A percentile compares a stretch with the other conserved stretches of the same genome.
These are phyloP conservation scores for Nothobranchius kuhntae DNA, from an alignment of 2,113 vertebrate genomes.

Conservation along the genomic window DNA sequence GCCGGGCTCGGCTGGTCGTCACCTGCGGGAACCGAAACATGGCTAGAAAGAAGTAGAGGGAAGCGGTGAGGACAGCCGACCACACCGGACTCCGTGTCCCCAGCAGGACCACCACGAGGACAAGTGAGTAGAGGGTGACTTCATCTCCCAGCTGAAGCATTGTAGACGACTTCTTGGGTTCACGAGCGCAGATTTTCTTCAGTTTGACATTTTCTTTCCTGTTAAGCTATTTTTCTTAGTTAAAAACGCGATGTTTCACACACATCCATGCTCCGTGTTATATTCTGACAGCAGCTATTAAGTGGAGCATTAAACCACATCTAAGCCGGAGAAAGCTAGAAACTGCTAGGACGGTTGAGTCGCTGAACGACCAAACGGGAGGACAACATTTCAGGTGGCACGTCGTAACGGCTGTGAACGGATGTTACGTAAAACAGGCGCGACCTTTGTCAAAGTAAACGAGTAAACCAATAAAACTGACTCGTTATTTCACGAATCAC, in stretches of 20 bases:
- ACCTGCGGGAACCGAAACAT: conserved; percentile 84
- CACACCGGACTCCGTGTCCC: conserved; percentile 83
- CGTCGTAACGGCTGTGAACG: too few species aligned
- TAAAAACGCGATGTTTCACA: neutral
- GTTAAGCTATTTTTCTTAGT: neutral
- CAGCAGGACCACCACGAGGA: conserved; percentile 78
- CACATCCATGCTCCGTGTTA: neutral
- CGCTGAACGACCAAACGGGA: too few species aligned
- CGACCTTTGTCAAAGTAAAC: too few species aligned
- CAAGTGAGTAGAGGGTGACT: conserved; percentile 72
- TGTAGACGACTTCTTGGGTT: neutral
- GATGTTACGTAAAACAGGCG: neutral
- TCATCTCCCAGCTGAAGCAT: conserved; percentile 83
- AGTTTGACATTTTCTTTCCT: neutral
- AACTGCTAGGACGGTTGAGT: neutral
- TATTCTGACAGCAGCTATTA: neutral
- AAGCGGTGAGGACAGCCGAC: conserved; percentile 75
- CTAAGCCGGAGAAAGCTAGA: neutral
- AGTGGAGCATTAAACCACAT: neutral
- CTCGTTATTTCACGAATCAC: too few species aligned
- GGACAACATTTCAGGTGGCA: neutral
- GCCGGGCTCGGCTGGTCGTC: conserved; percentile 70
- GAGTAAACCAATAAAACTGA: too few species aligned
- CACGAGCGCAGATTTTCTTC: neutral
- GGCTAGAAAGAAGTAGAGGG: conserved; percentile 82